Percentiles rank a stretch among this genome's conserved stretches.
Evolutionary conservation across 2,113 vertebrate species (phyloP).

Genomic region (rat (Rattus norvegicus)): GRCr8 NC_086021.1:67924501-67925000

Average conservation of each 20-base stretch:
- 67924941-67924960: background rate
- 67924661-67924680: too few relatives aligned
- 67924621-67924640: too few relatives aligned
- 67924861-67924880: background rate
- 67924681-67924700: too few relatives aligned
- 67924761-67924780: background rate
- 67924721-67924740: too few relatives aligned
- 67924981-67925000: background rate
- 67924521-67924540: background rate
- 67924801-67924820: background rate
- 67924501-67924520: background rate
- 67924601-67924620: background rate
- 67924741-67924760: background rate
- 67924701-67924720: too few relatives aligned
- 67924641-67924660: too few relatives aligned
- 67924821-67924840: conserved; percentile 4
- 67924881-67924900: background rate
- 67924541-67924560: background rate
- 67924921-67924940: background rate
- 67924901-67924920: background rate
- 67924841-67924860: background rate
- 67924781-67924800: background rate
- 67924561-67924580: background rate
- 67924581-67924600: background rate
- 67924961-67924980: background rate